Conservation (phyloP, 1,140 invertebrate genomes). For the Plectrocnemia conspersa region DNA sequence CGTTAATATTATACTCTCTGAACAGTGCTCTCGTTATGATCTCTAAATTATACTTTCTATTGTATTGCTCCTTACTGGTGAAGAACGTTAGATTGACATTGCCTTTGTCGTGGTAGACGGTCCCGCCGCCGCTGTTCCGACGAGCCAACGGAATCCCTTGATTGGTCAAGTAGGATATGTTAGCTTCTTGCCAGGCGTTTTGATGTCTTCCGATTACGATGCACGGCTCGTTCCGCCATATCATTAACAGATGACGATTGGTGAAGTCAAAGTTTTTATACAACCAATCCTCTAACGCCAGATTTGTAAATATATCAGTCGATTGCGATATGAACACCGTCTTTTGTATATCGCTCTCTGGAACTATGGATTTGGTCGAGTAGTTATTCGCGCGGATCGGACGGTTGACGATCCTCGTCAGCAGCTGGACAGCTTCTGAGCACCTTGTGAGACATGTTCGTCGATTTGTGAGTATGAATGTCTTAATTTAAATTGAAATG, state of each 20-base stretch:
- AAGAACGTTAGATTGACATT: constrained; percentile 93
- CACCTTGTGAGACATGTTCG: constrained; percentile 46
- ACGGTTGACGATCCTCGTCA: too few species aligned
- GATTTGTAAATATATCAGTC: constrained; percentile 81
- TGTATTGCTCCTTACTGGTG: constrained; percentile 69
- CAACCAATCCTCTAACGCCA: constrained; percentile 93
- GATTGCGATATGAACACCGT: constrained; percentile 90
- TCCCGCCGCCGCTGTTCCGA: constrained; percentile 92
- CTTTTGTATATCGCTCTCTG: constrained; percentile 60
- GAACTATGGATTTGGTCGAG: constrained; percentile 25
- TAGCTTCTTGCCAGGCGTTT: constrained; percentile 92
- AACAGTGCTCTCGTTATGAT: constrained; percentile 75
- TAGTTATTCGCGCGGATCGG: constrained; percentile 8
- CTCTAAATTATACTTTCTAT: constrained; percentile 79
- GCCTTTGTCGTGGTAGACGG: constrained; percentile 92
- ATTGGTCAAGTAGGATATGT: constrained; percentile 60
- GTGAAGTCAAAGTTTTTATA: constrained; percentile 80
- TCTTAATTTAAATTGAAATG: constrained; percentile 28
- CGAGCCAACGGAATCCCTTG: constrained; percentile 70
- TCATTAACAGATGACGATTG: constrained; percentile 75
- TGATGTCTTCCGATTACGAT: constrained; percentile 95
- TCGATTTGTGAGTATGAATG: neutral
- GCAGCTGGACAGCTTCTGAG: constrained; percentile 39
- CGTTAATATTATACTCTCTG: constrained; percentile 70
- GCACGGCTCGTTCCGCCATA: constrained; percentile 89